phyloP scores from a whole-genome alignment of 2,113 vertebrate genomes.

The Oenanthe oenanthe region DNA sequence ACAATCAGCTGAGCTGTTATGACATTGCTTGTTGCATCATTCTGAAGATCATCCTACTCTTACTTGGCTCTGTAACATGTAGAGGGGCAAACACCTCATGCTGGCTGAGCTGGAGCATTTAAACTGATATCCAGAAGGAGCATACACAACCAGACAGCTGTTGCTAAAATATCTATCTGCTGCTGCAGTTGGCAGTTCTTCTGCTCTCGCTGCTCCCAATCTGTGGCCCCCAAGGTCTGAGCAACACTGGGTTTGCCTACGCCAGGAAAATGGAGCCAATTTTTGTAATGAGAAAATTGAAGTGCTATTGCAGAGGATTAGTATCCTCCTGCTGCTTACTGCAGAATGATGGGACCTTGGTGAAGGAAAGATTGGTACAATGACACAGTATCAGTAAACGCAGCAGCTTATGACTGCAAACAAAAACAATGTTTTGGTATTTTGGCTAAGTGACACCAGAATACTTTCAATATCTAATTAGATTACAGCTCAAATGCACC shows the following conservation, averaged over 20 bases:
- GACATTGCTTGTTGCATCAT: neutral
- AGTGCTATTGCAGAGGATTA: neutral
- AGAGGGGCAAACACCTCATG: neutral
- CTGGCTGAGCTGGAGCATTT: neutral
- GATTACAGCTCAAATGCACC: neutral
- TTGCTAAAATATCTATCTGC: constrained; percentile 44
- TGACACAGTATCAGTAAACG: neutral
- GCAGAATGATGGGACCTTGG: neutral
- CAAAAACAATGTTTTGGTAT: neutral
- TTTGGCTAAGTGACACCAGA: neutral
- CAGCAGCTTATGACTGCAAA: neutral
- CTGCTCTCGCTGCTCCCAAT: neutral
- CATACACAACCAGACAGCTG: constrained; percentile 20
- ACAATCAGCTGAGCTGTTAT: neutral
- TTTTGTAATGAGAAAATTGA: constrained; percentile 61
- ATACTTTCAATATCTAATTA: neutral
- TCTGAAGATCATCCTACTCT: neutral
- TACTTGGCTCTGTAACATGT: neutral
- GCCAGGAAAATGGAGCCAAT: constrained; percentile 33
- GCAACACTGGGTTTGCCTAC: neutral
- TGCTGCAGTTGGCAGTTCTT: neutral
- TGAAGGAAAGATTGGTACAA: neutral
- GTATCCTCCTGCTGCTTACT: neutral
- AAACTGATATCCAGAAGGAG: neutral
- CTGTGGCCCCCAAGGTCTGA: neutral